Evolutionary conservation across 2,888 invertebrate genomes (phyloP).

Genomic region (Rhorus exstirpatorius): DNA sequence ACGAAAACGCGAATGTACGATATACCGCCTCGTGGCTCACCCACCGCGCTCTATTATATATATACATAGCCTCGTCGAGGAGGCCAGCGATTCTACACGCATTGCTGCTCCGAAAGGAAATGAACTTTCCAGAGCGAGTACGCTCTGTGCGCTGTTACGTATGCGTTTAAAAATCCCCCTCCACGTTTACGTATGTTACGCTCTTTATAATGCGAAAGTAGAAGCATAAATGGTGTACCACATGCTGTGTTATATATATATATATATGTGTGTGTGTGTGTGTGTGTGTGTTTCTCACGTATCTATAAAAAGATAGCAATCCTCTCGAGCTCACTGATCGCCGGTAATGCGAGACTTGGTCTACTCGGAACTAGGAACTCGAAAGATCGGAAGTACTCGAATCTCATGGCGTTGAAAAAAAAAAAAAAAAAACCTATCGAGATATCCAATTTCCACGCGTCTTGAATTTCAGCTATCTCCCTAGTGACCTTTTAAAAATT

Average conservation of each 20-base stretch:
- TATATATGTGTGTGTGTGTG: conserved; percentile 4
- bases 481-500: conserved; percentile 27
- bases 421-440: conserved; percentile 20
- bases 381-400: conserved; percentile 62
- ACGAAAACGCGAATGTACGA: conserved; percentile 45
- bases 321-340: conserved; percentile 36
- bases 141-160: conserved; percentile 49
- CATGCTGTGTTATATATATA: conserved; percentile 11
- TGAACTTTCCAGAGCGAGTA: conserved; percentile 71
- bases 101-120: conserved; percentile 76
- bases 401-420: conserved; percentile 15
- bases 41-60: conserved; percentile 57
- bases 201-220: conserved; percentile 73
- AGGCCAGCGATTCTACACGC: conserved; percentile 69
- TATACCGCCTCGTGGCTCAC: conserved; percentile 13
- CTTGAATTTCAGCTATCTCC: conserved; percentile 41
- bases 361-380: conserved; percentile 64
- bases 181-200: conserved; percentile 66
- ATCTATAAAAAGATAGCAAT: conserved; percentile 40
- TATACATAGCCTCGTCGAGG: conserved; percentile 54
- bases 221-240: conserved; percentile 60
- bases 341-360: conserved; percentile 58
- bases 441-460: conserved; percentile 42
- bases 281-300: background rate
- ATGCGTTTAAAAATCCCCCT: conserved; percentile 27